phyloP scores from a whole-genome alignment of 2,113 vertebrate species.

The Platichthys stellatus region DNA sequence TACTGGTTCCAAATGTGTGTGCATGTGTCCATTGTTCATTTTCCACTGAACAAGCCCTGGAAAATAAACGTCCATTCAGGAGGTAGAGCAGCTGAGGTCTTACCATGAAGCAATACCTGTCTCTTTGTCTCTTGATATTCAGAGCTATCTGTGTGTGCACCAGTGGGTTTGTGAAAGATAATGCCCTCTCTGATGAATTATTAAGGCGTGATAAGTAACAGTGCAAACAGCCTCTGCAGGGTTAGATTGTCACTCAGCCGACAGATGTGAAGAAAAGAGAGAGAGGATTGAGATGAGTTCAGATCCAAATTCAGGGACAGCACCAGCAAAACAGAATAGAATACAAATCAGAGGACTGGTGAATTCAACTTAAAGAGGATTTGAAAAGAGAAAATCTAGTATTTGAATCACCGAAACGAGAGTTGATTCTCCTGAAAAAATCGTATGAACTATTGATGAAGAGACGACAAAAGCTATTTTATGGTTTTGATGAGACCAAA shows the following conservation, averaged over 20 bases:
- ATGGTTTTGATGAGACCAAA: too few relatives aligned
- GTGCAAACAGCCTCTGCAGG: too few relatives aligned
- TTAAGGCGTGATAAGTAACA: constrained; percentile 25
- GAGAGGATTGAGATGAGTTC: background rate
- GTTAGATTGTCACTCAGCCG: background rate
- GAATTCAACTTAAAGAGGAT: background rate
- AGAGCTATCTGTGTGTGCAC: constrained; percentile 13
- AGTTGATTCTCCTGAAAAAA: too few relatives aligned
- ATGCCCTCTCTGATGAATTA: constrained; percentile 55
- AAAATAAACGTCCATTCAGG: constrained; percentile 21
- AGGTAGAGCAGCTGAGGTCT: constrained; percentile 33
- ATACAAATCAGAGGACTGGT: background rate
- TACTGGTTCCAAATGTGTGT: too few relatives aligned
- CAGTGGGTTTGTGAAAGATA: too few relatives aligned
- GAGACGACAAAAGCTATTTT: too few relatives aligned
- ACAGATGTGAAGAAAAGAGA: constrained; percentile 25
- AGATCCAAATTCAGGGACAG: background rate
- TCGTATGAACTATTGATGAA: too few relatives aligned
- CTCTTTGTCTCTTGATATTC: constrained; percentile 32
- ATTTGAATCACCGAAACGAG: background rate
- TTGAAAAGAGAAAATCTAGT: background rate
- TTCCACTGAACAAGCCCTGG: constrained; percentile 12
- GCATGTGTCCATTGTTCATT: too few relatives aligned
- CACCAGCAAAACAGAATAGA: background rate
- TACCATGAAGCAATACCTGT: constrained; percentile 11